A percentile compares a stretch with the other conserved stretches of the same genome.
phyloP scores from a whole-genome alignment of 1,140 invertebrate species.

The Apocrypta bakeri region DNA sequence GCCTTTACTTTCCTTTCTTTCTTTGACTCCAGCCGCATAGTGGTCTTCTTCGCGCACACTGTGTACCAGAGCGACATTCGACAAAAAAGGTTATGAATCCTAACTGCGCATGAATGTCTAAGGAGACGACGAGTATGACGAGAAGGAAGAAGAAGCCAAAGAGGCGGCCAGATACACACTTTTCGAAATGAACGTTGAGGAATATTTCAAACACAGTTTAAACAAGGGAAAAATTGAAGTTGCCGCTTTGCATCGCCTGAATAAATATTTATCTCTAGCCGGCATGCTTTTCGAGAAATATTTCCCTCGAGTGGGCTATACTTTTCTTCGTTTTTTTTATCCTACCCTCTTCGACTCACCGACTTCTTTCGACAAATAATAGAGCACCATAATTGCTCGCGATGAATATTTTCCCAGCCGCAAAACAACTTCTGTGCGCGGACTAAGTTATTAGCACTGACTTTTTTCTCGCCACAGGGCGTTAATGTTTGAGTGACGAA shows the following conservation, averaged over 20 bases:
- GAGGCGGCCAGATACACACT: constrained; percentile 16
- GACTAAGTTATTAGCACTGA: background rate
- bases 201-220: constrained; percentile 49
- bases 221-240: constrained; percentile 48
- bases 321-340: background rate
- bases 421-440: background rate
- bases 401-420: constrained; percentile 12
- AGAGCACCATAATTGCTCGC: constrained; percentile 18
- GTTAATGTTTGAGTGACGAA: background rate
- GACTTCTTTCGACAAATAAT: constrained; percentile 11
- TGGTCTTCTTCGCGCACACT: background rate
- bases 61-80: constrained; percentile 36
- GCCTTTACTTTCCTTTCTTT: constrained; percentile 30
- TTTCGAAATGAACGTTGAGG: constrained; percentile 40
- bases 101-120: constrained; percentile 62
- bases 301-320: background rate
- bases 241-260: constrained; percentile 37
- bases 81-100: constrained; percentile 62
- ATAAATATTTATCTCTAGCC: constrained; percentile 44
- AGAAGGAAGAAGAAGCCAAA: background rate
- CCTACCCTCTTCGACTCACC: background rate
- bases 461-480: background rate
- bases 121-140: constrained; percentile 53
- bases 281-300: constrained; percentile 11
- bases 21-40: constrained; percentile 26